Conservation (phyloP, 2,888 invertebrate genomes). For the Nipponacmea schrenckii region DNA sequence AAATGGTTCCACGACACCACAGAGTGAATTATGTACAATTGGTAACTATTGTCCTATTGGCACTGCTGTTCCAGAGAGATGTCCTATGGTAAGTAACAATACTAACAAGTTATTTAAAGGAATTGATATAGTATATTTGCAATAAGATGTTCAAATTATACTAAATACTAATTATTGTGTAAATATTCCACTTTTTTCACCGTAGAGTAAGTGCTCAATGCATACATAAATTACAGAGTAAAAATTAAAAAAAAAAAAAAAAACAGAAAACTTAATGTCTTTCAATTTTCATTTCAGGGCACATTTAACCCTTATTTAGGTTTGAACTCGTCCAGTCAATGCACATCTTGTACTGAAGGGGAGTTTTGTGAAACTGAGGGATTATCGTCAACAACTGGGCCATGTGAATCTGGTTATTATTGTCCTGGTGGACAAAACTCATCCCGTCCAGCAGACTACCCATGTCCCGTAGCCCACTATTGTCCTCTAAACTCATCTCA, state of each 20-base stretch:
- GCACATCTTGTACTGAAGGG: constrained; percentile 58
- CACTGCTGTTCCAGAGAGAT: constrained; percentile 48
- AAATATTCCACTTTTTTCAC: too few relatives aligned
- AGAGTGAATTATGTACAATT: constrained; percentile 46
- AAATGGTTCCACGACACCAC: constrained; percentile 49
- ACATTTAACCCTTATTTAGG: constrained; percentile 62
- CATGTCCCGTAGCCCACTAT: constrained; percentile 54
- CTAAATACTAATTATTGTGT: too few relatives aligned
- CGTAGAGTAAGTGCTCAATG: too few relatives aligned
- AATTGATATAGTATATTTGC: neutral
- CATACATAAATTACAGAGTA: too few relatives aligned
- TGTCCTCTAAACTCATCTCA: constrained; percentile 50
- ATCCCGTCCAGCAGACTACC: constrained; percentile 46
- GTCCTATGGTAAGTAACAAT: constrained; percentile 51
- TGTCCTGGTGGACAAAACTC: constrained; percentile 59
- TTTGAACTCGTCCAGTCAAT: constrained; percentile 46
- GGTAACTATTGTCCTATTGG: constrained; percentile 57
- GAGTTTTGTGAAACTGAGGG: constrained; percentile 52
- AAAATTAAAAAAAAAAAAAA: too few relatives aligned
- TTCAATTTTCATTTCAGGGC: constrained; percentile 43
- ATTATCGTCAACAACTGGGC: constrained; percentile 50
- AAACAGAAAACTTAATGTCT: too few relatives aligned
- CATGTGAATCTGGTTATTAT: constrained; percentile 60
- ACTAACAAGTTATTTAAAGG: neutral
- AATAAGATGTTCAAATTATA: neutral